These are phyloP conservation scores for Eilema sororculum DNA, from an alignment of 2,888 invertebrate species.

Conservation along the genomic window DNA sequence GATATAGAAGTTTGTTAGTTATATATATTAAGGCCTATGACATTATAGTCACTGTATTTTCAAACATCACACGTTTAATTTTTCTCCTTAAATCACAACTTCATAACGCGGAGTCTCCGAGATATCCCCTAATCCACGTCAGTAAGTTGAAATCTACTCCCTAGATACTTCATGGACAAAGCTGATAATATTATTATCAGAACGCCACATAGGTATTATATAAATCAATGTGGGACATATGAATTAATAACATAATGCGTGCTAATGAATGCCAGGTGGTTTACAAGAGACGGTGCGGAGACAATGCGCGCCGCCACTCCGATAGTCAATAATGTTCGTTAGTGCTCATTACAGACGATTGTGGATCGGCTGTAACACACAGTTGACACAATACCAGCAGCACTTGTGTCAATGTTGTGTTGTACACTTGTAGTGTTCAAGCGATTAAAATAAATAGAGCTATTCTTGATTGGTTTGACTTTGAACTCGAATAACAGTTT, in stretches of 20 bases:
- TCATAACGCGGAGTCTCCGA: no score
- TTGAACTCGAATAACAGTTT: not conserved
- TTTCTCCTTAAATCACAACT: no score
- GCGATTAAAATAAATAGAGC: not conserved
- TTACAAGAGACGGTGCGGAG: not conserved
- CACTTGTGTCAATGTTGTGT: conserved; percentile 4
- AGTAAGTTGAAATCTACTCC: no score
- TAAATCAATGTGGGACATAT: not conserved
- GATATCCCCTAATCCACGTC: no score
- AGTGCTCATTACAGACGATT: not conserved
- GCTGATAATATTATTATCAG: not conserved
- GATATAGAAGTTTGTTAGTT: no score
- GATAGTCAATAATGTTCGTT: not conserved
- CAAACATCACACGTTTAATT: no score
- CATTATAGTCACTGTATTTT: no score
- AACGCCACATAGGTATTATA: not conserved
- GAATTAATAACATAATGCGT: not conserved
- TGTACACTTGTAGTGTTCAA: not conserved
- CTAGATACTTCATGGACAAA: no score
- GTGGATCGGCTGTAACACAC: not conserved
- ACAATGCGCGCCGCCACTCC: not conserved
- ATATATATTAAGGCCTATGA: no score
- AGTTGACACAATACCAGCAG: not conserved
- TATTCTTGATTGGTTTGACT: conserved; percentile 1
- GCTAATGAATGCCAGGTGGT: not conserved